phyloP scores from a whole-genome alignment of 2,797 vertebrate species.

The Aphelocoma californica region DNA sequence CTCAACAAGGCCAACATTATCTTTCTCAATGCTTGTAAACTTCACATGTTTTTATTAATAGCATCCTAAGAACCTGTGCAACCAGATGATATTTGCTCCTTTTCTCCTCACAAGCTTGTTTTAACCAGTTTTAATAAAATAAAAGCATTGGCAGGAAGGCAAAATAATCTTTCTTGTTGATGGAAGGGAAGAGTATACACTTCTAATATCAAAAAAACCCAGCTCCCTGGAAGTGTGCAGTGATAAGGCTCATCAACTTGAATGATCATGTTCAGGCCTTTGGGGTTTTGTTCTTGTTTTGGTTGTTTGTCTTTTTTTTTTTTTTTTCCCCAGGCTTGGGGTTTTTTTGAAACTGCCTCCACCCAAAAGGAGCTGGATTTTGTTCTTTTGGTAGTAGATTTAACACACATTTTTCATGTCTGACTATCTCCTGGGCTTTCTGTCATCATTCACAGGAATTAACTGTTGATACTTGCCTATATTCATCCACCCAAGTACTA shows the following conservation, averaged over 20 bases:
- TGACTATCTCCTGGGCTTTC: not conserved
- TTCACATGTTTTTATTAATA: slow-evolving; percentile 41
- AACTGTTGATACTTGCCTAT: not conserved
- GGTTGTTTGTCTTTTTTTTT: not conserved
- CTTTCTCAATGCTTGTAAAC: not conserved
- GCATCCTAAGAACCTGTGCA: not conserved
- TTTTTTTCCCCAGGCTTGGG: not conserved
- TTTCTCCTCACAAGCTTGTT: slow-evolving; percentile 5
- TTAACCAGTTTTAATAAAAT: slow-evolving; percentile 12
- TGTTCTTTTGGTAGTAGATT: not conserved
- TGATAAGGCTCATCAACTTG: not conserved
- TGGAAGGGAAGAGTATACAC: not conserved
- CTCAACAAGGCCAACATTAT: not conserved
- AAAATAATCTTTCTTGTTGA: not conserved
- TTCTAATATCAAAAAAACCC: not conserved
- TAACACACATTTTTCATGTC: not conserved
- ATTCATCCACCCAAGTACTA: not conserved
- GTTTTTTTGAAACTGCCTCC: not conserved
- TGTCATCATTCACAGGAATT: not conserved
- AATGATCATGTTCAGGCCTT: not conserved
- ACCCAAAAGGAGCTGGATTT: not conserved
- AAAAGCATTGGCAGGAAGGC: not conserved
- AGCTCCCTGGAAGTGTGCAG: not conserved
- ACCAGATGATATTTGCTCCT: not conserved
- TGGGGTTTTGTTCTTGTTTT: not conserved